A percentile compares a stretch with the other conserved stretches of the same genome.
These are phyloP conservation scores for Coccyzus lansbergi DNA, from an alignment of 2,797 vertebrate species.

Conservation along the genomic window DNA sequence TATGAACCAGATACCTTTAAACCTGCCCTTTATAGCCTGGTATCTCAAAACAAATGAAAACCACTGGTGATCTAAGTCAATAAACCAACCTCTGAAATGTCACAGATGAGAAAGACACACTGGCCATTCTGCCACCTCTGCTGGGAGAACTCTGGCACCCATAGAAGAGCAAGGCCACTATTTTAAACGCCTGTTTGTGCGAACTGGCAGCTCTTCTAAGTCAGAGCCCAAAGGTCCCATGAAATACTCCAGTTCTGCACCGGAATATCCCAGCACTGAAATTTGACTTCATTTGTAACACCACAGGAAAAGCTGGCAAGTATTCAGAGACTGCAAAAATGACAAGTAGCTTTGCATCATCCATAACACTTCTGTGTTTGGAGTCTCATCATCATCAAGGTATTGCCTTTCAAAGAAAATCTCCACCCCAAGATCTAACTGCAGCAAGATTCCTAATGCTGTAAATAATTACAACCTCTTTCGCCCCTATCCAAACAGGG, in stretches of 20 bases:
- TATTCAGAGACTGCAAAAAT: background rate
- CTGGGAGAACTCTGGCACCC: background rate
- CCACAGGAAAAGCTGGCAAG: background rate
- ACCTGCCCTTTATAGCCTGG: background rate
- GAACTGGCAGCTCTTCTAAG: background rate
- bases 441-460: slow-evolving; percentile 10
- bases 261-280: background rate
- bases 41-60: background rate
- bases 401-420: background rate
- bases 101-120: background rate
- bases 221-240: background rate
- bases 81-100: background rate
- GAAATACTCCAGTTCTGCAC: background rate
- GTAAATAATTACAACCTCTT: background rate
- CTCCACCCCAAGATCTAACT: background rate
- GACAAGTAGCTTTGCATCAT: background rate
- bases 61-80: background rate
- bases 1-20: background rate
- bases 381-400: background rate
- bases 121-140: background rate
- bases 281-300: background rate
- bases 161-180: background rate
- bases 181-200: background rate
- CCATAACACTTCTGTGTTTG: background rate
- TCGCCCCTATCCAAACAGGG: background rate